These are phyloP conservation scores for Morpho achilles DNA, from an alignment of 2,888 invertebrate species.

Conservation along the genomic window DNA sequence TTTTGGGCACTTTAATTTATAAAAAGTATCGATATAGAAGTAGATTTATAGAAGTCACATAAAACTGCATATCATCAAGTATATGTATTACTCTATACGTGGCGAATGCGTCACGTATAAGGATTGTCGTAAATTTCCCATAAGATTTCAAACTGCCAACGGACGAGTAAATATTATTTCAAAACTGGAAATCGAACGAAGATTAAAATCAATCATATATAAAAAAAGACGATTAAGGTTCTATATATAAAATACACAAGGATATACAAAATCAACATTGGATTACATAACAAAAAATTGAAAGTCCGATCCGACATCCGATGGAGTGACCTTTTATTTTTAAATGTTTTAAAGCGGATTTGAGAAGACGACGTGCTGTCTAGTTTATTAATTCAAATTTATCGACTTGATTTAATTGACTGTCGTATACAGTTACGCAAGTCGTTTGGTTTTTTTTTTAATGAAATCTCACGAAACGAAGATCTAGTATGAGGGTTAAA, in stretches of 20 bases:
- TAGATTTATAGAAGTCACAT: too few relatives aligned
- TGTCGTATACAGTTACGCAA: neutral
- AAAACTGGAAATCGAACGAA: slow-evolving; percentile 5
- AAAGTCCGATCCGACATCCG: slow-evolving; percentile 24
- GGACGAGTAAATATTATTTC: neutral
- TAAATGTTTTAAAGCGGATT: slow-evolving; percentile 27
- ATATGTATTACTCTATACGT: too few relatives aligned
- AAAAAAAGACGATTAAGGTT: slow-evolving; percentile 10
- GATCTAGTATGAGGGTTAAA: too few relatives aligned
- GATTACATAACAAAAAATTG: slow-evolving; percentile 23
- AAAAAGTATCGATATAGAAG: too few relatives aligned
- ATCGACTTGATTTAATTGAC: slow-evolving; percentile 9
- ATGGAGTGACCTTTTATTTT: slow-evolving; percentile 26
- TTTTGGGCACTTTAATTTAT: too few relatives aligned
- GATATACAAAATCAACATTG: slow-evolving; percentile 21
- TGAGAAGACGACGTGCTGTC: slow-evolving; percentile 29
- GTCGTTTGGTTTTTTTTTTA: neutral
- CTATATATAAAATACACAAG: slow-evolving; percentile 15
- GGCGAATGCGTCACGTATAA: too few relatives aligned
- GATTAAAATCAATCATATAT: slow-evolving; percentile 10
- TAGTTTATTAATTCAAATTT: slow-evolving; percentile 25
- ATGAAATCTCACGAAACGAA: neutral
- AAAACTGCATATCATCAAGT: too few relatives aligned
- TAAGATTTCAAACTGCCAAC: neutral
- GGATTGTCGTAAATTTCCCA: too few relatives aligned